Evolutionary conservation across 2,113 vertebrate species (phyloP), one percentile per base, ranked within the genome.

Genomic region (Poicephalus meyeri): DNA sequence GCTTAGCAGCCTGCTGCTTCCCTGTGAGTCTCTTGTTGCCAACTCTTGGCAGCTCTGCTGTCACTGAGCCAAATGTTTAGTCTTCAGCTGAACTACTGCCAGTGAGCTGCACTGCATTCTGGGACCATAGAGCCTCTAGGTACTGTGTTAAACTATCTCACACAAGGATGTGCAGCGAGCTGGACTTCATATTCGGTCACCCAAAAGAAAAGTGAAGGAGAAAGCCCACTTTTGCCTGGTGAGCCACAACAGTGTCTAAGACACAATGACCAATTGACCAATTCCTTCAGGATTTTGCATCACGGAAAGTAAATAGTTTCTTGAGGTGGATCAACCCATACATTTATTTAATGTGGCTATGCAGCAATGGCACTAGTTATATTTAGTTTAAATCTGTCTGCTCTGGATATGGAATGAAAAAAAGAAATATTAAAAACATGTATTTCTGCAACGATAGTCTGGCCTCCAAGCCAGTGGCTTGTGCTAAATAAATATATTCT

Each of bases 61-160:
- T 99, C 98, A 99, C 97, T 20, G 97, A 98, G 99, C 99, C 99
- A 99, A 99, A 98, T 99, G 98, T 99, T 99, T 99, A 99, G 99
- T 99, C 98, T 98, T 98, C 98, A 98, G 98, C 98, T 99, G 99
- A 99, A 98, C 97, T 97, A 97, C 98, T 99, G 99, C 99, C 99
- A 99, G 98, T 96, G 93, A 91, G 89, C 97, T 97, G 98, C 97
- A 66, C 96, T 98, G 98, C 98, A 99, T 99, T 99, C 97, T 99
- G 99, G 99, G 98, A 96, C 97, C 85, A n/a, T 46, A 94, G 86
- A 98, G 97, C 97, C 97, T 89, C 96, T 93, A 97, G 98, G 97
- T 95, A 95, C 96, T 71, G 93, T 97, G 69, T 96, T 91, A 93
- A 93, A 95, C 84, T 86, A 55, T 94, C 97, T 97, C 78, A 81